Conservation (phyloP, 1,140 invertebrate species). For the Delia radicum region DNA sequence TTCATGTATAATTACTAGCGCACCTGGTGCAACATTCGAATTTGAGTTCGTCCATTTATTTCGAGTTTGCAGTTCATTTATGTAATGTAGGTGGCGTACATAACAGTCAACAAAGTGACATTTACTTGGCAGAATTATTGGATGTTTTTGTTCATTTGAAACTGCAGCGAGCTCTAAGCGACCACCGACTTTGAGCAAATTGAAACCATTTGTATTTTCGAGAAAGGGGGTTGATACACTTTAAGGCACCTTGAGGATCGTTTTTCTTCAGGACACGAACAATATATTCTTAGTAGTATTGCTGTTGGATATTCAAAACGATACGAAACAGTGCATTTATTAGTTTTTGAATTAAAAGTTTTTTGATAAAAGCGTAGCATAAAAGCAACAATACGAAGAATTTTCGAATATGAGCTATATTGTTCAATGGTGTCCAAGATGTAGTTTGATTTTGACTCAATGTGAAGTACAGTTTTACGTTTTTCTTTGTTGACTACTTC, state of each 20-base stretch:
- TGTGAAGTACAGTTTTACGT: background rate
- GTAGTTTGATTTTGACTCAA: background rate
- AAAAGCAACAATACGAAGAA: background rate
- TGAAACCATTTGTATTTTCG: no score
- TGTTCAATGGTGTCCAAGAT: background rate
- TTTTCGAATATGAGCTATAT: background rate
- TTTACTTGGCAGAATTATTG: no score
- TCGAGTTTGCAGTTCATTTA: no score
- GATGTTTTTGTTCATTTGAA: no score
- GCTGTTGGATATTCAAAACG: background rate
- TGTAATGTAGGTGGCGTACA: no score
- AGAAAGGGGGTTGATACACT: background rate
- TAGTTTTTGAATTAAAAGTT: background rate
- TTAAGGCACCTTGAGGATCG: no score
- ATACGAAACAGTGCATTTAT: background rate
- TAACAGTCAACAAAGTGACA: no score
- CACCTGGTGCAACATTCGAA: no score
- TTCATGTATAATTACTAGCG: no score
- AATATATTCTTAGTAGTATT: background rate
- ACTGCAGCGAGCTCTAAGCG: no score
- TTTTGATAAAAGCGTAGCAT: background rate
- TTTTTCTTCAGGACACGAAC: background rate
- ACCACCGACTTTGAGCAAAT: no score
- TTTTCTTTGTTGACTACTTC: background rate
- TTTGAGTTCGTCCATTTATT: no score